These are phyloP conservation scores for Cheilinus undulatus DNA, from an alignment of 2,113 vertebrate species.

Conservation along the genomic window DNA sequence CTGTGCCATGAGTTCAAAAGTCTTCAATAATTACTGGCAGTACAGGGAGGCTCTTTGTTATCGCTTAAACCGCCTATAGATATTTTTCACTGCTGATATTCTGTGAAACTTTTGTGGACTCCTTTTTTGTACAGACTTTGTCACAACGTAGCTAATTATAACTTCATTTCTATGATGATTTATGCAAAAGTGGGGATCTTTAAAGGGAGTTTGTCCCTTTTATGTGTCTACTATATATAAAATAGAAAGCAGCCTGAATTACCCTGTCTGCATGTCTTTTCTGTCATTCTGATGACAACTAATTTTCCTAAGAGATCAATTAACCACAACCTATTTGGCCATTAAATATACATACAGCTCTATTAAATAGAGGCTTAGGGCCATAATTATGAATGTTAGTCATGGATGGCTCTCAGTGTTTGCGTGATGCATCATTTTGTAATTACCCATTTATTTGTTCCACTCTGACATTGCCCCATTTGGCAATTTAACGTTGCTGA, in stretches of 20 bases:
- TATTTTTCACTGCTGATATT: conserved; percentile 7
- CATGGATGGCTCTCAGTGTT: conserved; percentile 48
- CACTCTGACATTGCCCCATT: conserved; percentile 41
- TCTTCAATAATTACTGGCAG: conserved; percentile 14
- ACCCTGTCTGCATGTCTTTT: conserved; percentile 7
- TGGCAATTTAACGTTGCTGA: conserved; percentile 38
- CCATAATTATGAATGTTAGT: conserved; percentile 64
- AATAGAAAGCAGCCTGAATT: conserved; percentile 8
- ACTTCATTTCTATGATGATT: conserved; percentile 23
- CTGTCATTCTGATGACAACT: conserved; percentile 17
- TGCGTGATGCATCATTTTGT: conserved; percentile 67
- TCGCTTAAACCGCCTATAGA: conserved; percentile 2
- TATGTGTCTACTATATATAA: not conserved
- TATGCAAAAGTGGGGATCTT: conserved; percentile 11
- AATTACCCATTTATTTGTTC: conserved; percentile 64
- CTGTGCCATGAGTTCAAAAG: conserved; percentile 8
- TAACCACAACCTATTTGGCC: conserved; percentile 51
- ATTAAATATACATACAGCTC: conserved; percentile 67
- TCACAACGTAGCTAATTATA: conserved; percentile 21
- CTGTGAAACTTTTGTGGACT: not conserved
- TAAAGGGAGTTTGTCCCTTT: conserved; percentile 14
- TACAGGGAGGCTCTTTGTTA: conserved; percentile 26
- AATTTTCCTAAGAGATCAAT: conserved; percentile 65
- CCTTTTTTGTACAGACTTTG: conserved; percentile 13
- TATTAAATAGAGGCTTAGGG: conserved; percentile 54